Base-by-base conservation (phyloP, 1,140 invertebrate genomes). In the Drosophila simulans region DNA sequence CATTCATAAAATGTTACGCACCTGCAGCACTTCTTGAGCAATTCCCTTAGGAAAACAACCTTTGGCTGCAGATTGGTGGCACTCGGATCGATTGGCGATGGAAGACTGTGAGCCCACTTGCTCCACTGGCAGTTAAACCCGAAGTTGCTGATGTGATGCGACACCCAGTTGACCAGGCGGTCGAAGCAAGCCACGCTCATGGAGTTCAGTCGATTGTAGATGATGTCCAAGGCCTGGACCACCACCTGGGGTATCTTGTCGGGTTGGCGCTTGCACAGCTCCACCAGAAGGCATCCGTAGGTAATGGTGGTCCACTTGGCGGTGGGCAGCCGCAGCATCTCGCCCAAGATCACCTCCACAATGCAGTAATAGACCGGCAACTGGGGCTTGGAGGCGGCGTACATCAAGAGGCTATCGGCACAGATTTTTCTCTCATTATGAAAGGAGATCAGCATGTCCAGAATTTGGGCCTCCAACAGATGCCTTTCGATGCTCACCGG, bases 61-160 rank as follows among this genome's bases (percentile, higher is more conserved):
- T 97, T 96, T 0, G 98, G 98, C 92, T 98, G 96, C 77, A 98
- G n/a, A 5, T 37, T 96, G 93, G 80, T 97, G 92, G 81, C 15
- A 17, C 17, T 35, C 13, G 27, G 1, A 51, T 34, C 48, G 8
- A 15, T 2, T 27, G 8, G 20, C 2, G 13, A 20, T 35, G 37
- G 46, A 45, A 65, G 3, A 11, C 34, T 17, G 4, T 64, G 13
- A 0, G 17, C 49, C 83, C 83, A 86, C 12, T 65, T 46, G 2
- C 95, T 96, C 54, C 94, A 95, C 82, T 96, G 95, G 97, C 97
- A 98, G 85, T 98, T 97, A 77, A 97, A 97, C 98, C 98, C 99
- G 91, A 99, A 99, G 93, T 99, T 99, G 91, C 98, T 99, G 91
- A 99, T 94, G 93, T 99, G 98, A 91, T 99, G 99, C 0, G 97